phyloP scores from a whole-genome alignment of 2,888 invertebrate species.

The Lypha dubia region DNA sequence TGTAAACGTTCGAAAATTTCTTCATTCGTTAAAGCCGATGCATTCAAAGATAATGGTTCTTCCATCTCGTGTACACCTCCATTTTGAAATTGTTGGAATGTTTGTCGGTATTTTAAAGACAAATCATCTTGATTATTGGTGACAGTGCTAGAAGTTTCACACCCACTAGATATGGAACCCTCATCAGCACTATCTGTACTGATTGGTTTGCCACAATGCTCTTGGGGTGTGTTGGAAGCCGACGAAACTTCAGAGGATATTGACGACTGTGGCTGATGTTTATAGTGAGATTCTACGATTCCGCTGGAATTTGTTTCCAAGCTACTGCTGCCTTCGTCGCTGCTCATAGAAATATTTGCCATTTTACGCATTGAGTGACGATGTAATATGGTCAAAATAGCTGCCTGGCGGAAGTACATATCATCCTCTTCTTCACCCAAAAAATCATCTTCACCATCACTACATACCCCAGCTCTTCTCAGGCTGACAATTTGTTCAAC shows the following conservation, averaged over 20 bases:
- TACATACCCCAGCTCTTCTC: constrained; percentile 78
- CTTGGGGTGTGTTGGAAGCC: constrained; percentile 42
- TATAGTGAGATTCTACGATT: constrained; percentile 72
- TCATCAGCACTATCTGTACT: constrained; percentile 86
- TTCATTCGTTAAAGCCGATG: constrained; percentile 25
- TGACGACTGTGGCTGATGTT: constrained; percentile 79
- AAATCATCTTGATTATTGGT: constrained; percentile 84
- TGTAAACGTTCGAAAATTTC: constrained; percentile 74
- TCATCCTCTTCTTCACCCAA: constrained; percentile 80
- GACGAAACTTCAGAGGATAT: constrained; percentile 79
- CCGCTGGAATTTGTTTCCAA: constrained; percentile 73
- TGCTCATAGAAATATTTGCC: constrained; percentile 76
- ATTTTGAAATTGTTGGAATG: constrained; percentile 33
- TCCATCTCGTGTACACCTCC: constrained; percentile 41
- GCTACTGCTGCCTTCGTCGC: constrained; percentile 79
- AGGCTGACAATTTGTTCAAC: constrained; percentile 71
- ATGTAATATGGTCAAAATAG: constrained; percentile 82
- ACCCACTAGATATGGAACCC: constrained; percentile 91
- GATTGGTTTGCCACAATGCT: constrained; percentile 64
- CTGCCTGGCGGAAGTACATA: constrained; percentile 81
- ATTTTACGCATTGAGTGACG: constrained; percentile 82
- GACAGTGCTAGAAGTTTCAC: constrained; percentile 90
- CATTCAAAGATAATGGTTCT: constrained; percentile 35
- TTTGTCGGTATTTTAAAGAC: constrained; percentile 77
- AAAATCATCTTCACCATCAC: constrained; percentile 81